Evolutionary conservation across 2,888 invertebrate genomes (phyloP).

Genomic region (Leucophenga maculata): DNA sequence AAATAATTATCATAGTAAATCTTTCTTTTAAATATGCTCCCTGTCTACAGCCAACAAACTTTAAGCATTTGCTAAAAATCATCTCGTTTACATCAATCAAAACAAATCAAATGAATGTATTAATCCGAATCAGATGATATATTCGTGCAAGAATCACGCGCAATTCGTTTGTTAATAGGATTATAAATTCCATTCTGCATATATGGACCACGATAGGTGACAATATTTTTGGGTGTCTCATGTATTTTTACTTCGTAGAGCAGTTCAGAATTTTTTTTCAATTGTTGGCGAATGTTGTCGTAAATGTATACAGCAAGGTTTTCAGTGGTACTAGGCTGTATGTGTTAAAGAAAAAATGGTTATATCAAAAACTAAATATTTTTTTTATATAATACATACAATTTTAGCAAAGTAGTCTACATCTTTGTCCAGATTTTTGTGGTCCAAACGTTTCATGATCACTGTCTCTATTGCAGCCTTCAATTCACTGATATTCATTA

Average conservation of each 20-base stretch:
- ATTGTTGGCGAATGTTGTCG: constrained; percentile 81
- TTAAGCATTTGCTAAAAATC: neutral
- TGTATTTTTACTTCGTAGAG: constrained; percentile 93
- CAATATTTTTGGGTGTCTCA: constrained; percentile 97
- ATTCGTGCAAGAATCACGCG: constrained; percentile 67
- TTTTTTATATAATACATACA: constrained; percentile 70
- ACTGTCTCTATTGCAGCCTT: constrained; percentile 88
- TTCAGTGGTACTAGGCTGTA: constrained; percentile 91
- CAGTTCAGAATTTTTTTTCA: constrained; percentile 80
- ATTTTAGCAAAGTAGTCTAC: constrained; percentile 87
- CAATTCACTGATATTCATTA: constrained; percentile 92
- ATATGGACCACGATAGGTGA: constrained; percentile 83
- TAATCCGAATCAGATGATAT: constrained; percentile 73
- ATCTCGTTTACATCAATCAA: neutral
- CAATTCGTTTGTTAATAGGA: constrained; percentile 59
- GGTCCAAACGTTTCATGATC: constrained; percentile 93
- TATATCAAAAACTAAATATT: neutral
- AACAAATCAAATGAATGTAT: constrained; percentile 19
- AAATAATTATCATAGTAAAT: neutral
- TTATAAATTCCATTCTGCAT: constrained; percentile 55
- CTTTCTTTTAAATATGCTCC: no score
- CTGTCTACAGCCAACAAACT: neutral
- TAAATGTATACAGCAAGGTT: constrained; percentile 95
- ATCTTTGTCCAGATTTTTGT: constrained; percentile 96
- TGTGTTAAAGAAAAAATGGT: constrained; percentile 39